Evolutionary conservation across 2,888 invertebrate genomes (phyloP).

Genomic region (Conus canariensis): DNA sequence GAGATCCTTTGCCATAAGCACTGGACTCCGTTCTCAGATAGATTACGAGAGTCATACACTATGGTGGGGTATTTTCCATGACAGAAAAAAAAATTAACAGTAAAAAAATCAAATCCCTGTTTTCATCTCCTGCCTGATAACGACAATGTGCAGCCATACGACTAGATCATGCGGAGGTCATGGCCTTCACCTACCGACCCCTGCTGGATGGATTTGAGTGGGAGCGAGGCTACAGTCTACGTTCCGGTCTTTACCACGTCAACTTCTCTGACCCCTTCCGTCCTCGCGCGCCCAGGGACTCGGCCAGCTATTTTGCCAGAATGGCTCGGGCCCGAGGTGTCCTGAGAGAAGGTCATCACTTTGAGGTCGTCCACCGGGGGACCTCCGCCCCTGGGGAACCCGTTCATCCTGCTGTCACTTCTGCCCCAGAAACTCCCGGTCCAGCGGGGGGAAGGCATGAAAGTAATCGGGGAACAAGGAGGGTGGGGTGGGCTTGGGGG

Average conservation of each 20-base stretch:
- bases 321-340: slow-evolving; percentile 38
- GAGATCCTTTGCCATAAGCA: no score
- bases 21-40: no score
- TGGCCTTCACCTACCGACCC: slow-evolving; percentile 88
- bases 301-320: slow-evolving; percentile 29
- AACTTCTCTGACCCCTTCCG: slow-evolving; percentile 80
- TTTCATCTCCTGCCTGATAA: neutral
- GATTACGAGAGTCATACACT: neutral
- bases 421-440: neutral
- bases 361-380: neutral
- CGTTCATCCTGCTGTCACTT: neutral
- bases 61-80: neutral
- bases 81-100: neutral
- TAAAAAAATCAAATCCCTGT: neutral
- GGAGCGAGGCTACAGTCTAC: slow-evolving; percentile 86
- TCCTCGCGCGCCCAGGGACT: slow-evolving; percentile 30
- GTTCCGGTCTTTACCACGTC: slow-evolving; percentile 86
- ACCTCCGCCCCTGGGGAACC: neutral
- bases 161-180: slow-evolving; percentile 72
- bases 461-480: no score
- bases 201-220: slow-evolving; percentile 91
- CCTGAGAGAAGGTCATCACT: slow-evolving; percentile 7
- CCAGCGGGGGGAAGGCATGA: neutral
- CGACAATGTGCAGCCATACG: slow-evolving; percentile 53
- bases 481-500: no score